Evolutionary conservation across 2,797 vertebrate species (phyloP).

Genomic region (Florisuga fusca): DNA sequence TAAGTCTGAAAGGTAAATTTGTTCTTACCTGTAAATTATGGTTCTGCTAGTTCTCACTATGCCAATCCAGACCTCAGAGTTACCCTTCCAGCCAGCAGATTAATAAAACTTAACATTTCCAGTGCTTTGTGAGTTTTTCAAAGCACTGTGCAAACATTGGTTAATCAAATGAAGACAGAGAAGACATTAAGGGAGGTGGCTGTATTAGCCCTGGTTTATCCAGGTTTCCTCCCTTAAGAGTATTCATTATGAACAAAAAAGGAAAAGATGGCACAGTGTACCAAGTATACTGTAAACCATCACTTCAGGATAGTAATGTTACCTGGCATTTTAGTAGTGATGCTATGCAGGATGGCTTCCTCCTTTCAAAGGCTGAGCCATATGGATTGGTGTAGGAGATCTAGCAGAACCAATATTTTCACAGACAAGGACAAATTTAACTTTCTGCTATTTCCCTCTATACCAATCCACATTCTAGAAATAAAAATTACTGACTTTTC

Average conservation of each 20-base stretch:
- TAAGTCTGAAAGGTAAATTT: slow-evolving; percentile 85
- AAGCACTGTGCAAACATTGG: slow-evolving; percentile 2
- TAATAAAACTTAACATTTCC: not conserved
- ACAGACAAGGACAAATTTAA: slow-evolving; percentile 87
- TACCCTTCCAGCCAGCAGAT: slow-evolving; percentile 71
- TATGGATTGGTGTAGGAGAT: slow-evolving; percentile 85
- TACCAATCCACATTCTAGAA: slow-evolving; percentile 82
- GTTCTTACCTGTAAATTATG: slow-evolving; percentile 85
- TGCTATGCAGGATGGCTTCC: slow-evolving; percentile 69
- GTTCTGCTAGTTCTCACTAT: slow-evolving; percentile 84
- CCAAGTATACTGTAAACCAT: slow-evolving; percentile 39
- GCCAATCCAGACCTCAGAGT: slow-evolving; percentile 81
- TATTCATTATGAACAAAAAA: slow-evolving; percentile 36
- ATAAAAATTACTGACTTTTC: slow-evolving; percentile 6
- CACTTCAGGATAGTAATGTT: slow-evolving; percentile 22
- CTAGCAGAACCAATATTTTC: slow-evolving; percentile 85
- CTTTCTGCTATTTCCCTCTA: slow-evolving; percentile 87
- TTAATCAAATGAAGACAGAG: slow-evolving; percentile 53
- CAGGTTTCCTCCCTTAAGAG: slow-evolving; percentile 68
- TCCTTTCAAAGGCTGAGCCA: slow-evolving; percentile 64
- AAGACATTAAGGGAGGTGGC: slow-evolving; percentile 70
- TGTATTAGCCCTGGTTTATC: slow-evolving; percentile 73
- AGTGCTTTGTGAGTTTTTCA: not conserved
- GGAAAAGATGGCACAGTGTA: slow-evolving; percentile 32
- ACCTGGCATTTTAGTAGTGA: slow-evolving; percentile 38